Base-by-base conservation (phyloP, 2,797 vertebrate species). In the Notolabrus celidotus region DNA sequence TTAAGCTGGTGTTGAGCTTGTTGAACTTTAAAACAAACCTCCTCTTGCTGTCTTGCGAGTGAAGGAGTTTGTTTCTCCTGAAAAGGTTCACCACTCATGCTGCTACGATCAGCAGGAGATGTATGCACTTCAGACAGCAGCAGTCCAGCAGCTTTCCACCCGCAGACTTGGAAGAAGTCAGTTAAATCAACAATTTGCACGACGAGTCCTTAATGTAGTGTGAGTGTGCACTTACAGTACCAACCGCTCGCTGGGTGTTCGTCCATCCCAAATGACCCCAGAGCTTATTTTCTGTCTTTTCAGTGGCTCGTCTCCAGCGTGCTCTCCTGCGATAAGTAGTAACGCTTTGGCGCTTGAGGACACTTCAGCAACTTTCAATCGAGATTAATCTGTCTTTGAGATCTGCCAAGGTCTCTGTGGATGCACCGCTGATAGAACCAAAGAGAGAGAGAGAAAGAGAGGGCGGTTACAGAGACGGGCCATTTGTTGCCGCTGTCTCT, bases 301-400 rank as follows among this genome's bases (percentile, higher is more conserved):
- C 64, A 65, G 59, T 66, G 45, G 60, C 29, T 74, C 23, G 19
- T 83, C 73, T 75, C 57, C 72, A 10, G 46, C 34, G n/a, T 20
- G 34, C 64, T 66, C 71, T 61, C 50, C 60, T 27, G 39, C 42
- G 29, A 83, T 89, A 87, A 88, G 81, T 74, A 74, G 82, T 64
- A 66, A 78, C 3, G 61, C 77, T 84, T 80, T 88, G 82, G 84
- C 49, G 84, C 86, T 87, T 68, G 85, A 85, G 76, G 86, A 86
- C 87, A 83, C 91, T 91, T 80, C 47, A 84, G 77, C 82, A 80
- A 85, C 79, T 84, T 85, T 85, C 86, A 85, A 70, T 86, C 77
- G 42, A 77, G 84, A 91, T 86, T 63, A 86, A 89, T 90, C 84
- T 81, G 76, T 85, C 76, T 87, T 77, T 77, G 87, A 82, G 74